Evolutionary conservation across 2,797 vertebrate species (phyloP), one percentile per base, ranked within the genome.

Genomic region (Molossus alvarezi): DNA sequence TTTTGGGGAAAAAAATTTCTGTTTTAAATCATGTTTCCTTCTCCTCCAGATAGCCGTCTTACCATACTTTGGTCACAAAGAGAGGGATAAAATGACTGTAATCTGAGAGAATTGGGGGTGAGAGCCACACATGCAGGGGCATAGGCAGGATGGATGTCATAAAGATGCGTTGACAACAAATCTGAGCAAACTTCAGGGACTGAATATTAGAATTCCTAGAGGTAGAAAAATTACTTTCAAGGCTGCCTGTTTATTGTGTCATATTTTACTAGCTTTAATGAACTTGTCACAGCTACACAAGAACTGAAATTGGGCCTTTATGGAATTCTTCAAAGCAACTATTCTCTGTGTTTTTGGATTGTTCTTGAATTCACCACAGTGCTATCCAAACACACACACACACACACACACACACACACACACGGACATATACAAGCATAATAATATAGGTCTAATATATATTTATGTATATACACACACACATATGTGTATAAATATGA

Each of bases 241-340:
- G 15, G 3, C 51, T 83, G 15, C 51, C 69, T 75, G 67, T 33
- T 75, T 65, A 55, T 82, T 82, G 55, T 55, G 45, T 37, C 8
- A 0, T 27, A 57, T 76, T 76, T 94, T 37, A 76, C 77, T 83
- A 82, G 23, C 60, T 82, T 51, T 82, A 53, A 71, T 71, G 53
- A 73, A 75, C 29, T 76, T 83, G 72, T 48, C 69, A 75, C 37
- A 67, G 58, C 27, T 65, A 83, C 51, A 76, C 9, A 67, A 89
- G 8, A 76, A 41, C 69, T 58, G 10, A 82, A 73, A 62, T 15
- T 83, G 75, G 60, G 51, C 29, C 37, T 65, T 67, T 51, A 51
- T 67, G 53, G 18, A 27, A 76, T 76, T 88, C n/a, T 94, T 89
- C 69, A 76, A 23, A 82, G 18, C 37, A 75, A 89, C 51, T 51